Evolutionary conservation across 2,888 invertebrate species (phyloP), one percentile per base, ranked within the genome.

Genomic region (Frankliniella fusca): DNA sequence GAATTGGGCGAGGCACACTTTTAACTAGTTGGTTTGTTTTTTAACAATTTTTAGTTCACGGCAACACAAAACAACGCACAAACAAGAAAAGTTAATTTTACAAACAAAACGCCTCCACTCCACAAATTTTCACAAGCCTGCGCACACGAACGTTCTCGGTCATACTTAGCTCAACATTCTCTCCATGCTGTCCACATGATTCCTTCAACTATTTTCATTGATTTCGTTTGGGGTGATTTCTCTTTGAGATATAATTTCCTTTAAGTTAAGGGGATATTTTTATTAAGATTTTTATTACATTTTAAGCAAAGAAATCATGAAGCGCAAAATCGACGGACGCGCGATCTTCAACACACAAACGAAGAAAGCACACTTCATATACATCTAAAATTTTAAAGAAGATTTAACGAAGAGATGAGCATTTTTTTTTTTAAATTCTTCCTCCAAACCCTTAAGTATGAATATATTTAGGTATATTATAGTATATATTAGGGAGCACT

Each of bases 371-470:
- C 70, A 76, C 70, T 76, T 76, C 70, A 76, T 76, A 76, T 12
- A 76, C 70, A 76, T 76, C 70, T 76, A 76, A 76, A 23, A 27
- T 76, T 76, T 76, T 76, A 76, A 76, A 76, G 70, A 76, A 76
- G 70, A 76, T 76, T 76, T 76, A 76, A 76, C 70, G 70, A 76
- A 76, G 70, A 76, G 70, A 76, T 76, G 70, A 76, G 70, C 70
- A 76, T 76, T 76, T 76, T 76, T 76, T 76, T 76, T 54, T 38
- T 38, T 76, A 76, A 76, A 23, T 27, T 27, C 70, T 76, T 76
- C 70, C 70, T 76, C 70, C 70, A 76, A 76, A 76, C 70, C 70
- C 70, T 76, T 76, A 76, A 27, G 70, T 76, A 76, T 76, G 70
- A 23, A 76, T 76, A 76, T 76, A 76, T 76, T 76, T 76, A 76